Conservation (phyloP, 2,113 vertebrate genomes). For the Elanoides forficatus region DNA sequence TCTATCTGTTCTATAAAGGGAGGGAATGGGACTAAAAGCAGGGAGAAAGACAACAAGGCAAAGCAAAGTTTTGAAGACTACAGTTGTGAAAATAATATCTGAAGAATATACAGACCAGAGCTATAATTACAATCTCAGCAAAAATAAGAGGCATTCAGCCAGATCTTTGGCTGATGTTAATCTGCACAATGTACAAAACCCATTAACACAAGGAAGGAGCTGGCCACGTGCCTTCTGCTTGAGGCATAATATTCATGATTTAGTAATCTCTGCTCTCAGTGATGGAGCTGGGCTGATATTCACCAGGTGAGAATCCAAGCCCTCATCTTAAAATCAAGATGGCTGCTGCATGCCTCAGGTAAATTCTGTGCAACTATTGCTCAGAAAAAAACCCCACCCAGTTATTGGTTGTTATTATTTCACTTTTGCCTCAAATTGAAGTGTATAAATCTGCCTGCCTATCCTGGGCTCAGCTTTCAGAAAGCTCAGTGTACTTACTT, state of each 20-base stretch:
- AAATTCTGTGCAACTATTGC: neutral
- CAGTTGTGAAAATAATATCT: neutral
- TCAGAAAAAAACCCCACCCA: accelerated
- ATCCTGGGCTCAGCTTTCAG: neutral
- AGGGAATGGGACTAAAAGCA: neutral
- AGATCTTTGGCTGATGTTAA: slow-evolving; percentile 27
- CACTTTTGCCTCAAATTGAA: neutral
- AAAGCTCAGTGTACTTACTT: neutral
- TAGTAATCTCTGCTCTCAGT: neutral
- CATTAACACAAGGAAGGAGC: slow-evolving; percentile 24
- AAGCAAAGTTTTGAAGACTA: neutral
- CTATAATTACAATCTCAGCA: slow-evolving; percentile 31
- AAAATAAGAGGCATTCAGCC: slow-evolving; percentile 10
- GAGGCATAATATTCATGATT: slow-evolving; percentile 7
- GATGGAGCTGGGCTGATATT: neutral
- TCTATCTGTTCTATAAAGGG: neutral
- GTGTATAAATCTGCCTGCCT: neutral
- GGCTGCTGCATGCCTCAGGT: neutral
- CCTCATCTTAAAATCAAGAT: neutral
- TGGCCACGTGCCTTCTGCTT: slow-evolving; percentile 20
- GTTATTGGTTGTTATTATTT: neutral
- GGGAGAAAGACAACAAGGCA: neutral
- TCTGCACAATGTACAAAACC: slow-evolving; percentile 29
- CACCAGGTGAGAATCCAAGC: slow-evolving; percentile 20
- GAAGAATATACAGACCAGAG: neutral